A percentile compares a stretch with the other conserved stretches of the same genome.
phyloP scores from a whole-genome alignment of 2,888 invertebrate species.

The Andrena flavipes region DNA sequence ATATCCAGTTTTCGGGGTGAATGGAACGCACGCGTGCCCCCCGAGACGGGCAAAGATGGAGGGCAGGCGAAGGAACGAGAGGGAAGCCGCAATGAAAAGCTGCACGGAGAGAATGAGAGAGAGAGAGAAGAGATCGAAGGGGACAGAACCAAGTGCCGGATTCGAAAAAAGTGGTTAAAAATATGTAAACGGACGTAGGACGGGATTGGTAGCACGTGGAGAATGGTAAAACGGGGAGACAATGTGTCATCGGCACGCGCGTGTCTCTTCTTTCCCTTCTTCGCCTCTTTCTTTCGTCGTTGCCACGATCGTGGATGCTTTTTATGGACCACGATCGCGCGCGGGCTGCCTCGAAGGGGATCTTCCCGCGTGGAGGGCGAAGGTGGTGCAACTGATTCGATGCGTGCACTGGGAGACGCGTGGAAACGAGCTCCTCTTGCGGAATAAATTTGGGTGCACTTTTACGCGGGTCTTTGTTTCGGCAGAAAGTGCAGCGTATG shows the following conservation, averaged over 20 bases:
- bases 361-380: constrained; percentile 20
- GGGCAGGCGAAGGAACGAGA: constrained; percentile 1
- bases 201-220: constrained; percentile 73
- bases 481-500: too few relatives aligned
- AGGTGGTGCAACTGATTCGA: constrained; percentile 35
- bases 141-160: constrained; percentile 31
- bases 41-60: background rate
- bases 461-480: too few relatives aligned
- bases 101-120: constrained; percentile 25
- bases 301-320: constrained; percentile 57
- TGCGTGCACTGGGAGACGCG: constrained; percentile 26
- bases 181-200: constrained; percentile 76
- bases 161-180: constrained; percentile 77
- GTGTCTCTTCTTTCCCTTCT: constrained; percentile 25
- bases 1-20: constrained; percentile 80
- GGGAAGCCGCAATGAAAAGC: constrained; percentile 49
- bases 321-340: constrained; percentile 54
- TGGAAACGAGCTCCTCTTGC: constrained; percentile 7
- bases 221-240: constrained; percentile 64
- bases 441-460: too few relatives aligned
- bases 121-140: constrained; percentile 7
- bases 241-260: constrained; percentile 72
- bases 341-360: constrained; percentile 12
- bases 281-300: constrained; percentile 16
- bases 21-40: constrained; percentile 47